Conservation (phyloP, 2,797 vertebrate genomes). For the Austrolebias charrua region DNA sequence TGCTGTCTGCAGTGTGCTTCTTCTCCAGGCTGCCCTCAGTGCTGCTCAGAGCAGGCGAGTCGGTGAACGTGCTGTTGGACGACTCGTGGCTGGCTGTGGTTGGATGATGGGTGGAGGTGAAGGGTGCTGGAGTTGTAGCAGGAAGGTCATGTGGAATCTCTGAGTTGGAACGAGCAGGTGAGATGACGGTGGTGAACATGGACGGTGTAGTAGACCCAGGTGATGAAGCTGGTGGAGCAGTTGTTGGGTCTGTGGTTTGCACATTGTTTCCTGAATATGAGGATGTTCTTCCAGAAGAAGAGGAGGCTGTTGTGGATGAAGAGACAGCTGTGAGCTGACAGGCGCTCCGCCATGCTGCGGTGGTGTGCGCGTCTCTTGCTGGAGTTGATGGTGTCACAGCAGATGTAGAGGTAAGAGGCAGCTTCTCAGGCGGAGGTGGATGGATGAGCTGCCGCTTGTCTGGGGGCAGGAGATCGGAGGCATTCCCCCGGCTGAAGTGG, state of each 20-base stretch:
- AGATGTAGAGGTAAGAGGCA: constrained; percentile 49
- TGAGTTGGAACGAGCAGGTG: not conserved
- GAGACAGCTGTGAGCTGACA: constrained; percentile 10
- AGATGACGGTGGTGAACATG: constrained; percentile 4
- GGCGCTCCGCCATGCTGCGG: constrained; percentile 14
- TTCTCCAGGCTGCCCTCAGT: constrained; percentile 78
- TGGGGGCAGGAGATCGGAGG: constrained; percentile 66
- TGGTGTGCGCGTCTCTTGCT: not conserved
- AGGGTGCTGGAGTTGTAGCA: constrained; percentile 14
- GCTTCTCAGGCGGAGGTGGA: constrained; percentile 43
- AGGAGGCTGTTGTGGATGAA: not conserved
- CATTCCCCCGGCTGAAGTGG: constrained; percentile 72
- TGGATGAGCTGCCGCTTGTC: constrained; percentile 80
- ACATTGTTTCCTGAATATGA: not conserved
- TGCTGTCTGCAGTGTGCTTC: constrained; percentile 74
- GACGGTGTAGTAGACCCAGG: constrained; percentile 17
- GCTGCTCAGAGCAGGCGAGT: constrained; percentile 66
- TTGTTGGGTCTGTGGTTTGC: constrained; percentile 19
- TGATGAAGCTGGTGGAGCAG: constrained; percentile 13
- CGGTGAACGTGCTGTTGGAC: constrained; percentile 26
- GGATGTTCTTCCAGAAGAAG: constrained; percentile 20
- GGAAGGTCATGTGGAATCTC: constrained; percentile 10
- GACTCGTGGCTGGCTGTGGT: constrained; percentile 13
- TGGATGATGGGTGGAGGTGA: not conserved
- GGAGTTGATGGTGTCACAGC: constrained; percentile 20